Conservation (phyloP, 2,797 vertebrate genomes). For the Rhabdomys pumilio region DNA sequence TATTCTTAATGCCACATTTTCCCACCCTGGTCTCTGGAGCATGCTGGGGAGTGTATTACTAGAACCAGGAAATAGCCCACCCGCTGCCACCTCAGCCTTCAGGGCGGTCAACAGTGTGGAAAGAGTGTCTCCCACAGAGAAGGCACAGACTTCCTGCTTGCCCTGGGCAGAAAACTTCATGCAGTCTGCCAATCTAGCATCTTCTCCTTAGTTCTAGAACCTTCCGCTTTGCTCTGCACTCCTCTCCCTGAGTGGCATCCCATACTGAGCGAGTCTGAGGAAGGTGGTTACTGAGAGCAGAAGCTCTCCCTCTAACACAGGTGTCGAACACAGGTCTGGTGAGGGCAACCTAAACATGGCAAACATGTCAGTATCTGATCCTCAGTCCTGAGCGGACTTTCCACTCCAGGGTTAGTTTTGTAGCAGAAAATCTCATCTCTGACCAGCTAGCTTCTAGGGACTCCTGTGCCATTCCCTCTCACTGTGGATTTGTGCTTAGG, state of each 20-base stretch:
- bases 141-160: neutral
- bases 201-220: neutral
- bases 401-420: neutral
- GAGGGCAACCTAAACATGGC: neutral
- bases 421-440: slow-evolving; percentile 35
- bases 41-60: neutral
- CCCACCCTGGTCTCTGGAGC: neutral
- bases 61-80: neutral
- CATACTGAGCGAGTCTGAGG: neutral
- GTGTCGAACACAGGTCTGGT: neutral
- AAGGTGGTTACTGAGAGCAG: neutral
- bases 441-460: neutral
- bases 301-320: neutral
- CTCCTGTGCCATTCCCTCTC: neutral
- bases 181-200: neutral
- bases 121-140: neutral
- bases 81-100: neutral
- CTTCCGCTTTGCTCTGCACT: neutral
- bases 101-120: neutral
- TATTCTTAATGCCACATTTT: neutral
- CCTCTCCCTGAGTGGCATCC: neutral
- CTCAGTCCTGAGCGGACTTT: neutral
- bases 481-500: neutral
- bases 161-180: neutral
- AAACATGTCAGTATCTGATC: neutral